These are phyloP conservation scores for Meandrina meandrites DNA, from an alignment of 92 coral and sea anemone genomes.

Conservation along the genomic window DNA sequence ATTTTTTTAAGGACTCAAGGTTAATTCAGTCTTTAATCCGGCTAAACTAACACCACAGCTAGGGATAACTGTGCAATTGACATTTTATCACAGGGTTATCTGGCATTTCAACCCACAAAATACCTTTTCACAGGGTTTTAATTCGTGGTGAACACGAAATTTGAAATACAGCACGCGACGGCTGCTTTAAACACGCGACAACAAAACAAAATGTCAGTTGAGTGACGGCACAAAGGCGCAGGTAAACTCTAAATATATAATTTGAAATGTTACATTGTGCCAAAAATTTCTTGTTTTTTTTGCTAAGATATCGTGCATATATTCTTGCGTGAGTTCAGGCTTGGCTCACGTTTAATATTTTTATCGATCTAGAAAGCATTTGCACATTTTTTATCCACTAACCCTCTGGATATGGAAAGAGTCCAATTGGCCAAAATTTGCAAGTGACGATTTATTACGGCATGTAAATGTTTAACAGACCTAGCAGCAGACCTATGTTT, in stretches of 20 bases:
- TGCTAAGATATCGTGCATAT: no score
- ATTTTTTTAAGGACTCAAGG: background rate
- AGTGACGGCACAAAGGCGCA: background rate
- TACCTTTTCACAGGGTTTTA: background rate
- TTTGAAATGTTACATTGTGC: background rate
- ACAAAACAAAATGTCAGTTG: no score
- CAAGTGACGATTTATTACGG: no score
- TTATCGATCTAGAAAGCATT: background rate
- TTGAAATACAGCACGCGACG: conserved; percentile 21
- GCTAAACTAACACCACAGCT: background rate
- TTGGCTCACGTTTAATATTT: no score
- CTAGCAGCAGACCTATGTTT: no score
- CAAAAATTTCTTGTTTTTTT: no score
- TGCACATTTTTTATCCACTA: background rate
- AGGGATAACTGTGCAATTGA: background rate
- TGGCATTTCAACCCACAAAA: background rate
- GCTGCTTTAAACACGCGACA: background rate
- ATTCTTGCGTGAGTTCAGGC: background rate
- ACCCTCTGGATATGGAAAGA: no score
- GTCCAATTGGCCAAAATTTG: no score
- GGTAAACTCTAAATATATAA: background rate
- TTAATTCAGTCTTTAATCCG: background rate
- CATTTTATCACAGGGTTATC: background rate
- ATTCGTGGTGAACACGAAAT: background rate
- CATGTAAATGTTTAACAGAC: no score